A percentile compares a stretch with the other conserved stretches of the same genome.
These are phyloP conservation scores for Lasius platythorax DNA, from an alignment of 2,888 invertebrate species.

Conservation along the genomic window DNA sequence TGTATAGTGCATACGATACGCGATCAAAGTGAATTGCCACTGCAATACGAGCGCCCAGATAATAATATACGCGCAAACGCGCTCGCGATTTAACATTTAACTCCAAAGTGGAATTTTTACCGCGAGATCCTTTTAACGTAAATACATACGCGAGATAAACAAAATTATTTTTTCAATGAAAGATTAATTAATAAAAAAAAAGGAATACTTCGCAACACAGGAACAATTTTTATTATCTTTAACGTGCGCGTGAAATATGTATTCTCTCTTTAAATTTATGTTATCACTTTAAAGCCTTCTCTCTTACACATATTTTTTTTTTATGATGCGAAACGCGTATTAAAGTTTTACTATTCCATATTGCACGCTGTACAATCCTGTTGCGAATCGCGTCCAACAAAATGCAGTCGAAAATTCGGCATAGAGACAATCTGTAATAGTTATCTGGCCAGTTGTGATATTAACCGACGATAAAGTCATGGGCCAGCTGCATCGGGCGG, in stretches of 20 bases:
- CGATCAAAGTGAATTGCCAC: constrained; percentile 46
- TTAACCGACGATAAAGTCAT: constrained; percentile 28
- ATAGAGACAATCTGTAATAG: neutral
- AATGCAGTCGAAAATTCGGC: constrained; percentile 11
- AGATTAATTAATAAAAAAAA: neutral
- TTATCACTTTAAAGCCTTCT: neutral
- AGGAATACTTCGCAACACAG: too few species aligned
- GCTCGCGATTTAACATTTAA: constrained; percentile 10
- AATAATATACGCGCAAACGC: constrained; percentile 25
- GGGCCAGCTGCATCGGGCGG: neutral
- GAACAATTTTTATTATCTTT: neutral
- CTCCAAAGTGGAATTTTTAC: neutral
- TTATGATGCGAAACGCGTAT: neutral
- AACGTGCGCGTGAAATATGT: neutral
- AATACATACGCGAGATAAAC: neutral
- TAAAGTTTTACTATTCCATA: neutral
- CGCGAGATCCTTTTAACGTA: neutral
- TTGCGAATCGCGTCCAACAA: neutral
- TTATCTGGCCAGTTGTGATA: neutral
- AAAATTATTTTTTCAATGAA: constrained; percentile 4
- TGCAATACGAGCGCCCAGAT: constrained; percentile 31
- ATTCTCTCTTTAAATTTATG: neutral
- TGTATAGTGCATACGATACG: constrained; percentile 36
- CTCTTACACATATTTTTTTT: neutral
- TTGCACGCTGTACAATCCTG: neutral